Evolutionary conservation across 2,888 invertebrate genomes (phyloP).

Genomic region (Tinea trinotella): DNA sequence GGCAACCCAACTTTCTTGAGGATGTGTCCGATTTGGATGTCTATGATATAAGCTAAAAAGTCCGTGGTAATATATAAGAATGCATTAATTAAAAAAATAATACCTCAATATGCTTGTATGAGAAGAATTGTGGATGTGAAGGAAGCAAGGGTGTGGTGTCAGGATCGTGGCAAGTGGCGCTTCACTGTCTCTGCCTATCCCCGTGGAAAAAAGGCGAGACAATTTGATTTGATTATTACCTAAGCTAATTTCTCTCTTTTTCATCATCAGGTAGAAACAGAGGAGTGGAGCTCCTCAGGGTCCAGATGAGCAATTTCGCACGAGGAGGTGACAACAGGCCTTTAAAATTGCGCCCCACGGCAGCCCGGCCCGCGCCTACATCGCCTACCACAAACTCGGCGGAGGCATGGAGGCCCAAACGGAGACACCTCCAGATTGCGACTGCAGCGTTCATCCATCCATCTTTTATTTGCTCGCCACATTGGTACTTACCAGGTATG

Average conservation of each 20-base stretch:
- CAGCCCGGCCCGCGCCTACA: slow-evolving; percentile 67
- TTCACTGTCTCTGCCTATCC: too few relatives aligned
- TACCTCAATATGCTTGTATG: too few relatives aligned
- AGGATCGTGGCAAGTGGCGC: too few relatives aligned
- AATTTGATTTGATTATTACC: too few relatives aligned
- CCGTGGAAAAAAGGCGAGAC: too few relatives aligned
- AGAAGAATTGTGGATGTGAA: too few relatives aligned
- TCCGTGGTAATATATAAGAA: too few relatives aligned
- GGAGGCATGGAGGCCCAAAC: slow-evolving; percentile 66
- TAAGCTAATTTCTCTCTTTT: background rate
- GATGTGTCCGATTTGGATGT: too few relatives aligned
- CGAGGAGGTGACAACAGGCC: background rate
- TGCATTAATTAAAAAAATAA: too few relatives aligned
- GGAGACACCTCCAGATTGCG: slow-evolving; percentile 69
- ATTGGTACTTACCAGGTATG: slow-evolving; percentile 67
- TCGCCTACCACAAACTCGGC: slow-evolving; percentile 76
- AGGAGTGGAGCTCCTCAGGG: slow-evolving; percentile 38
- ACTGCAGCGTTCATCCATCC: slow-evolving; percentile 77
- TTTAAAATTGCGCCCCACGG: slow-evolving; percentile 62
- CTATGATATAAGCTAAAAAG: too few relatives aligned
- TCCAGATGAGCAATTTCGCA: slow-evolving; percentile 58
- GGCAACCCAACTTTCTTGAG: too few relatives aligned
- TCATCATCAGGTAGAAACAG: background rate
- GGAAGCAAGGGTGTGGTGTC: too few relatives aligned
- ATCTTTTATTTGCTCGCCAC: slow-evolving; percentile 77